These are phyloP conservation scores for Bombyx huttoni DNA, from an alignment of 2,888 invertebrate species.

Conservation along the genomic window DNA sequence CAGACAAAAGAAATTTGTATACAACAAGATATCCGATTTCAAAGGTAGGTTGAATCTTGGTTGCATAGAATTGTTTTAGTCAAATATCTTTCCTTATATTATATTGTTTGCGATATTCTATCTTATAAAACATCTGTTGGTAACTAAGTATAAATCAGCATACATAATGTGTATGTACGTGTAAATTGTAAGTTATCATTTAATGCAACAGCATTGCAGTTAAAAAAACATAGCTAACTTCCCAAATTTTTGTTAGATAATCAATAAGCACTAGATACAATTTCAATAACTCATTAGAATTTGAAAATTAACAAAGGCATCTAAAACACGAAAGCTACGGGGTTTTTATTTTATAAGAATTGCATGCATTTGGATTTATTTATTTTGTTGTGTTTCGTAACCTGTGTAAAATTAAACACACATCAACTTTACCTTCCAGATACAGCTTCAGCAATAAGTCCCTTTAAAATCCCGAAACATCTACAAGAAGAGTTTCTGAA, in stretches of 20 bases:
- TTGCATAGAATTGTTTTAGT: neutral
- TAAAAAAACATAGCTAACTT: too few relatives aligned
- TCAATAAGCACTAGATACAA: neutral
- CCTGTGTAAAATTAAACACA: neutral
- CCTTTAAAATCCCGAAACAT: neutral
- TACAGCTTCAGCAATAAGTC: neutral
- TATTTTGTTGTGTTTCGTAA: neutral
- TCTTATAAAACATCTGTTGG: too few relatives aligned
- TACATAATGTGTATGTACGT: too few relatives aligned
- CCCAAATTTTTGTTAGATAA: too few relatives aligned
- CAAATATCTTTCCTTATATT: too few relatives aligned
- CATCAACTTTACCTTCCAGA: neutral
- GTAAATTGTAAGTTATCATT: too few relatives aligned
- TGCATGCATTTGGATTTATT: neutral
- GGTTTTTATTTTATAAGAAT: too few relatives aligned
- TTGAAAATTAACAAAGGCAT: neutral
- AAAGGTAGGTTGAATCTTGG: slow-evolving; percentile 10
- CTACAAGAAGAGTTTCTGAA: neutral
- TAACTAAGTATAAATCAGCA: too few relatives aligned
- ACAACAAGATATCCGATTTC: slow-evolving; percentile 9
- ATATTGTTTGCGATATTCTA: too few relatives aligned
- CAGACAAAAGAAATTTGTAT: slow-evolving; percentile 10
- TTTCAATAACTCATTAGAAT: neutral
- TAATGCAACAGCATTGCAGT: too few relatives aligned
- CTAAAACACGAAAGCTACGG: too few relatives aligned